phyloP scores from a whole-genome alignment of 2,888 invertebrate species.

The Dryobotodes eremita region DNA sequence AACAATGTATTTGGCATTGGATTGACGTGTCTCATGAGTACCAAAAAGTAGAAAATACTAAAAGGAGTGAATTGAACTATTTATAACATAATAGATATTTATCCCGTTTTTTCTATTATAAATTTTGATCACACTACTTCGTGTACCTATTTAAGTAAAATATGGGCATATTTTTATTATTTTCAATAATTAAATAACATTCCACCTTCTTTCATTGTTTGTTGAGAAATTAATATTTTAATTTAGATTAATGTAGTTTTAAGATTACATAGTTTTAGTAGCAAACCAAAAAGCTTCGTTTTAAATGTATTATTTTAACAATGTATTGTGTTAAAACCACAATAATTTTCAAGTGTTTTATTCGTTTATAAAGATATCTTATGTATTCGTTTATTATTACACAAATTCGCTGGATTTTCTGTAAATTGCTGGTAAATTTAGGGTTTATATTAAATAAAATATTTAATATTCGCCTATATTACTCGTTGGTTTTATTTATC shows the following conservation, averaged over 20 bases:
- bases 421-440: slow-evolving; percentile 83
- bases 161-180: slow-evolving; percentile 61
- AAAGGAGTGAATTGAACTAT: slow-evolving; percentile 70
- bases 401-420: slow-evolving; percentile 74
- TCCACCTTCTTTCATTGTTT: slow-evolving; percentile 80
- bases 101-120: slow-evolving; percentile 81
- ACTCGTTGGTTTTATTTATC: slow-evolving; percentile 73
- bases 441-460: slow-evolving; percentile 86
- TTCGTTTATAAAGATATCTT: slow-evolving; percentile 51
- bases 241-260: slow-evolving; percentile 81
- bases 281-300: slow-evolving; percentile 74
- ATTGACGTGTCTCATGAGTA: slow-evolving; percentile 81
- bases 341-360: slow-evolving; percentile 39
- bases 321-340: slow-evolving; percentile 32
- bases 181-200: slow-evolving; percentile 76
- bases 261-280: slow-evolving; percentile 80
- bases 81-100: slow-evolving; percentile 79
- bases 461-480: slow-evolving; percentile 88
- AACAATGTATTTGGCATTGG: slow-evolving; percentile 64
- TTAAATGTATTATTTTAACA: slow-evolving; percentile 58
- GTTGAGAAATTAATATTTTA: slow-evolving; percentile 81
- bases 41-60: slow-evolving; percentile 71
- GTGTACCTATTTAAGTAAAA: slow-evolving; percentile 72
- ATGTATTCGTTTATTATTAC: slow-evolving; percentile 57
- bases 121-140: slow-evolving; percentile 81